These are phyloP conservation scores for Luffia ferchaultella DNA, from an alignment of 2,888 invertebrate genomes.

Conservation along the genomic window DNA sequence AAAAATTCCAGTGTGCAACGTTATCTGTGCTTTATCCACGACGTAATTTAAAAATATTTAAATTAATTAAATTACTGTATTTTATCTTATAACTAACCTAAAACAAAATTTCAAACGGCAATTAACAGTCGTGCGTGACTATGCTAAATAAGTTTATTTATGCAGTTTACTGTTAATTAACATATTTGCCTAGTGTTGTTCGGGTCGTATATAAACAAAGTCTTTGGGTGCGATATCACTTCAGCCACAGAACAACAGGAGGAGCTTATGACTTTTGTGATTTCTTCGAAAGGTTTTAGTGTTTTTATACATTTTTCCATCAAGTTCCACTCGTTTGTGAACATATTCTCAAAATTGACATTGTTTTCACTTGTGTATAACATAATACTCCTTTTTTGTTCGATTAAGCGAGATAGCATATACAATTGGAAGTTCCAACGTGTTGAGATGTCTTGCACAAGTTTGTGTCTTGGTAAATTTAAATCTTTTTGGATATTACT, in stretches of 20 bases:
- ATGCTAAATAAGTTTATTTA: too few species aligned
- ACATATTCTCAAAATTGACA: constrained; percentile 7
- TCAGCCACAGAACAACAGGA: constrained; percentile 9
- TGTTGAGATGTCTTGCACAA: constrained; percentile 9
- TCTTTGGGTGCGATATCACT: constrained; percentile 2
- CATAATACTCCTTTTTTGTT: constrained; percentile 7
- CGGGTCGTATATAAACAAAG: too few species aligned
- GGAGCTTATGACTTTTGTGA: constrained; percentile 9
- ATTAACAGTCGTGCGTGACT: too few species aligned
- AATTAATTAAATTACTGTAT: too few species aligned
- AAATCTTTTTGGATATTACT: constrained; percentile 8
- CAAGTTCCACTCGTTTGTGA: constrained; percentile 7
- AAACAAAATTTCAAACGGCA: too few species aligned
- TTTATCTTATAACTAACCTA: too few species aligned
- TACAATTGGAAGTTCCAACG: constrained; percentile 7
- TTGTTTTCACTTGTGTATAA: constrained; percentile 5
- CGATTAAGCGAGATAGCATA: constrained; percentile 5
- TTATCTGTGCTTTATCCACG: too few species aligned
- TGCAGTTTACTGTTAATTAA: too few species aligned
- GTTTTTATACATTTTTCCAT: constrained; percentile 6
- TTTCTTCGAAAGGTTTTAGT: constrained; percentile 8
- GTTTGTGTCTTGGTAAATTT: constrained; percentile 8
- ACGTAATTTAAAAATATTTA: too few species aligned
- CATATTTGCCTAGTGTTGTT: too few species aligned
- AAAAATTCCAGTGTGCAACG: too few species aligned